Percentiles rank a stretch among this genome's conserved stretches.
phyloP scores from a whole-genome alignment of 2,797 vertebrate species.

The Anguilla obscura region DNA sequence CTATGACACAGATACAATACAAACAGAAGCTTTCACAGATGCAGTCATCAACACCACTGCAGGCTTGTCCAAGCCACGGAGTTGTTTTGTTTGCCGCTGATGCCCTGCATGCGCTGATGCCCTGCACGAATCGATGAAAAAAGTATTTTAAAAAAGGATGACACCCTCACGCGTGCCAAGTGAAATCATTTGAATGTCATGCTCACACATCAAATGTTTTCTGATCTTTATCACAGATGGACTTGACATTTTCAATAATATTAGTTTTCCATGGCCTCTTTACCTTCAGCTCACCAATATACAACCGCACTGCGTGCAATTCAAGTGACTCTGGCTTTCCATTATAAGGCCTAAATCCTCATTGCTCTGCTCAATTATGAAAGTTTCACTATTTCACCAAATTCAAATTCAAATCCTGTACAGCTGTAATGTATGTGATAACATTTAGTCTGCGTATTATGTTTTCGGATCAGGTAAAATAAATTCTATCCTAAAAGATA shows the following conservation, averaged over 20 bases:
- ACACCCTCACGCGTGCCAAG: neutral
- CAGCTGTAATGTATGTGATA: neutral
- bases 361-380: neutral
- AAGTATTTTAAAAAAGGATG: neutral
- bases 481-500: neutral
- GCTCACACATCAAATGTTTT: neutral
- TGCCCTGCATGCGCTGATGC: neutral
- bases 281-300: neutral
- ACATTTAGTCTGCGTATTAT: neutral
- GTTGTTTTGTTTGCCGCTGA: neutral
- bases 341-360: neutral
- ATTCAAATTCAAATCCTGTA: neutral
- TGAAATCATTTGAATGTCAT: conserved; percentile 16
- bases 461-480: neutral
- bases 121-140: neutral
- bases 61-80: neutral
- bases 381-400: neutral
- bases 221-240: neutral
- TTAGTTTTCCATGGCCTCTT: neutral
- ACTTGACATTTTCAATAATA: neutral
- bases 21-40: conserved; percentile 44
- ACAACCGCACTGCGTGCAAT: neutral
- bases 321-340: neutral
- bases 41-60: conserved; percentile 33
- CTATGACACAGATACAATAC: conserved; percentile 53